Conservation (phyloP, 2,113 vertebrate species). For the Todiramphus saurophagus region DNA sequence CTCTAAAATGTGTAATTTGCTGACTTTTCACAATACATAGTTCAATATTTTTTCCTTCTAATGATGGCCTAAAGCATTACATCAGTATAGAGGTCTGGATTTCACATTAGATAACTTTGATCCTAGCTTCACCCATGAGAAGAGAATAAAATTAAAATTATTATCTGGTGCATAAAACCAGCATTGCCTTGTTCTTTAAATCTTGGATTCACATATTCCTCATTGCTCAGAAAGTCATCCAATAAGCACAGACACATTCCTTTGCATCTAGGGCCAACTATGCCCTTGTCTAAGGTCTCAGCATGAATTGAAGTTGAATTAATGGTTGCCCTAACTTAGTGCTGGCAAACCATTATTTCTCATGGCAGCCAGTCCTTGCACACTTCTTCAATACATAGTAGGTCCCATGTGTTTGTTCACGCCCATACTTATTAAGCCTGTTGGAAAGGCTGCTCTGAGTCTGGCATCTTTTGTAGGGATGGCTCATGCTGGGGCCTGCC, state of each 20-base stretch:
- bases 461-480: neutral
- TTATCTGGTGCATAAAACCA: neutral
- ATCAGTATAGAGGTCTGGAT: neutral
- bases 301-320: neutral
- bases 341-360: neutral
- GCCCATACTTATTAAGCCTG: neutral
- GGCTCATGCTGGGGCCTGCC: neutral
- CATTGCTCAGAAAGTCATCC: neutral
- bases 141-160: neutral
- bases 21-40: neutral
- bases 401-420: neutral
- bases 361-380: neutral
- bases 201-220: neutral
- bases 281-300: neutral
- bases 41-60: neutral
- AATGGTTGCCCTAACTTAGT: neutral
- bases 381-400: neutral
- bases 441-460: neutral
- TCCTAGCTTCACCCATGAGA: neutral
- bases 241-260: neutral
- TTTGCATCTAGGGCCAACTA: neutral
- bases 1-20: neutral
- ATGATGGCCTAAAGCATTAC: neutral
- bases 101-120: neutral
- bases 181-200: neutral